phyloP scores from a whole-genome alignment of 2,888 invertebrate species.

The Zygogramma bicolorata region DNA sequence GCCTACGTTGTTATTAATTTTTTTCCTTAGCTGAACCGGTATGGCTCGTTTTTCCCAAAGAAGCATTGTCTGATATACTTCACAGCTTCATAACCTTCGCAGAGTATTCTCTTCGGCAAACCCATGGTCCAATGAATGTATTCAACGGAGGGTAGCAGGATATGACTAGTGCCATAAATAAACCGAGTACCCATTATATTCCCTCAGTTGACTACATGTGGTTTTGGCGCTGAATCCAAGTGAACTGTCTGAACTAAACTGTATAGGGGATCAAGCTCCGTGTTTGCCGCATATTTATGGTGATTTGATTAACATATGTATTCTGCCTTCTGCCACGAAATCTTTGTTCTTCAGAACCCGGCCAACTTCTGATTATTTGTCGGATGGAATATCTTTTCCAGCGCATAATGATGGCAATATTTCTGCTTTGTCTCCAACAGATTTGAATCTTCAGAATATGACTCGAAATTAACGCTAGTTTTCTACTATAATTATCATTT shows the following conservation, averaged over 20 bases:
- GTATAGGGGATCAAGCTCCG: slow-evolving; percentile 32
- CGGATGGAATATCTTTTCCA: no score
- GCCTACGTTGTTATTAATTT: no score
- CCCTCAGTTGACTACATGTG: slow-evolving; percentile 44
- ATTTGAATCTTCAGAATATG: no score
- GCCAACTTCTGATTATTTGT: not conserved
- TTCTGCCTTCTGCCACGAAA: slow-evolving; percentile 10
- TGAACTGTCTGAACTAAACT: slow-evolving; percentile 44
- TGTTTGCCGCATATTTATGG: slow-evolving; percentile 42
- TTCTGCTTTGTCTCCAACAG: no score
- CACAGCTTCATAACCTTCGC: no score
- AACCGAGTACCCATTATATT: slow-evolving; percentile 41
- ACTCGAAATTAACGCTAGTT: no score
- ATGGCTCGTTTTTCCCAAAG: no score
- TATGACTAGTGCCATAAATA: slow-evolving; percentile 37
- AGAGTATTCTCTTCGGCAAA: not conserved
- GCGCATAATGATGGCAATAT: no score
- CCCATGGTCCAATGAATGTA: slow-evolving; percentile 6
- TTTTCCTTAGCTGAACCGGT: no score
- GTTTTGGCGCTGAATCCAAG: slow-evolving; percentile 44
- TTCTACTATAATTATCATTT: no score
- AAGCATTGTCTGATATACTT: no score
- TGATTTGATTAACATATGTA: slow-evolving; percentile 44
- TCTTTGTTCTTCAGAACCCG: not conserved
- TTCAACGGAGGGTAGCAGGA: not conserved